Base-by-base conservation (phyloP, 2,113 vertebrate genomes). In the Mugil cephalus region DNA sequence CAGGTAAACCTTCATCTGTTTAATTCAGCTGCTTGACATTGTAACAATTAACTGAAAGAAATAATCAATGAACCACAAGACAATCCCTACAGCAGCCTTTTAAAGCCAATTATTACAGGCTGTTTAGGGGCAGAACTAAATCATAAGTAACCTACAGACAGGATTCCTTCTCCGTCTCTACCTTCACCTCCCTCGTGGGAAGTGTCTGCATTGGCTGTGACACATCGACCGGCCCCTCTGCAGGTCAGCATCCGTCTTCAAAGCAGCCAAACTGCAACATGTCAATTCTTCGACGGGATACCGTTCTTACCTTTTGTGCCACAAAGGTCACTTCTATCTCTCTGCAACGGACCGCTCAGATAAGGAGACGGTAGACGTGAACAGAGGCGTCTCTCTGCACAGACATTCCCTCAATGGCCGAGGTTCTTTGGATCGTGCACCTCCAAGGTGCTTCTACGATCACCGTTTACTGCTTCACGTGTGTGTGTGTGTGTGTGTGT, bases 141-240 rank as follows among this genome's bases (percentile, higher is more conserved):
- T 60, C 13, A 24, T 3, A 4, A 67, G 39, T 52, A 45, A 52
- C 11, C 12, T 10, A 34, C 30, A 38, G 7, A 1, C 42, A 39
- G 36, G 19, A 66, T 46, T 64, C 34, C 24, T 40, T 48, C 63
- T 46, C 21, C 69, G 83, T 84, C 85, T 69, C 77, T 74, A 71
- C 82, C 76, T 68, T 82, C 35, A 45, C 69, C 45, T 73, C 68
- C 53, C 24, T 63, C 2, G 7, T 18, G 65, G n/a, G 79, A 73
- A 89, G 66, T 42, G 74, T 30, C 72, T 62, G 54, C 65, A 82
- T 82, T 47, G 53, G 45, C 69, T 69, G 77, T 81, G 84, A 85
- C 84, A 81, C 86, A 91, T 91, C 71, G 80, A 91, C 84, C 72
- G 13, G 66, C 70, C 80, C 77, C 78, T 43, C 87, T 80, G 87